Evolutionary conservation across 2,113 vertebrate species (phyloP).

Genomic region (Petrocephalus microphthalmus): DNA sequence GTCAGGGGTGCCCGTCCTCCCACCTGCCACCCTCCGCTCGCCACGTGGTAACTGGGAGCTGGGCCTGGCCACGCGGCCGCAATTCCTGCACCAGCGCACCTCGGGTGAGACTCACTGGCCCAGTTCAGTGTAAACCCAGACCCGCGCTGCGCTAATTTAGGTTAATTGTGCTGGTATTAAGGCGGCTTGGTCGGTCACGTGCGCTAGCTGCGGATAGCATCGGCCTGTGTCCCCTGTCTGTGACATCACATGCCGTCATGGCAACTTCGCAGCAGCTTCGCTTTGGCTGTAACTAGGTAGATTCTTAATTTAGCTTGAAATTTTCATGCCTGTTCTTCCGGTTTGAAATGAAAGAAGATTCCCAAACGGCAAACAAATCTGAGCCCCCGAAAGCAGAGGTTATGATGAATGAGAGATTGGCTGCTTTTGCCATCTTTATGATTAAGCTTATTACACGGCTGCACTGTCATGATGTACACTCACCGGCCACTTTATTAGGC

Average conservation of each 20-base stretch:
- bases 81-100: neutral
- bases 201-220: neutral
- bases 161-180: neutral
- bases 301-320: neutral
- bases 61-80: neutral
- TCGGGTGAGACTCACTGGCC: neutral
- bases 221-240: neutral
- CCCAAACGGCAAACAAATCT: neutral
- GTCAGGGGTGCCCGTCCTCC: neutral
- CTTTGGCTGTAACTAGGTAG: neutral
- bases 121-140: neutral
- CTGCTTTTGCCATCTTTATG: neutral
- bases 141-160: neutral
- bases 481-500: too few relatives aligned
- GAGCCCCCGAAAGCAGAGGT: neutral
- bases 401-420: neutral
- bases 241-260: neutral
- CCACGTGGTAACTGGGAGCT: neutral
- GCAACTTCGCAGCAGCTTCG: neutral
- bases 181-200: neutral
- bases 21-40: neutral
- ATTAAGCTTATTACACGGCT: neutral
- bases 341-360: neutral
- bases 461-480: neutral
- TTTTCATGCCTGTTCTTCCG: neutral